Evolutionary conservation across 2,113 vertebrate genomes (phyloP).

Genomic region (Turdus rufiventris): DNA sequence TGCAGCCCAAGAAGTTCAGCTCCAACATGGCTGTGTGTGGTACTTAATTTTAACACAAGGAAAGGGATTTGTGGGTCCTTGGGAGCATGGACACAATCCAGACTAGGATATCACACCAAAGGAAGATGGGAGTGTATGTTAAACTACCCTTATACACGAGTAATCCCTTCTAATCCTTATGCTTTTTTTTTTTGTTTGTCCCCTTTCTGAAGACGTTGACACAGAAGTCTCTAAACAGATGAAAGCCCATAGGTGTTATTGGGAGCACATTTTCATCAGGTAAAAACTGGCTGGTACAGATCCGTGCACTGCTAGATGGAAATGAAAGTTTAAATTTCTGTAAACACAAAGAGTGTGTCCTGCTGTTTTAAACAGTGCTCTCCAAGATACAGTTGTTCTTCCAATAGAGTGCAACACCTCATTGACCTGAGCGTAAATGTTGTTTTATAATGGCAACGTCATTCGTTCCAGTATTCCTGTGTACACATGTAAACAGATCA

Average conservation of each 20-base stretch:
- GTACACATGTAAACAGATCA: conserved; percentile 13
- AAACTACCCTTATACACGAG: not conserved
- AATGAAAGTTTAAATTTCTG: not conserved
- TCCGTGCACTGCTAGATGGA: not conserved
- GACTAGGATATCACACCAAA: not conserved
- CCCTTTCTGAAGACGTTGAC: not conserved
- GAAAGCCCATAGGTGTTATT: not conserved
- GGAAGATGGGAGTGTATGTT: not conserved
- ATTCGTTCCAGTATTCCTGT: not conserved
- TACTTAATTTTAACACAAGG: not conserved
- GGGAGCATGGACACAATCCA: not conserved
- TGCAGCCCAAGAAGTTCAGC: not conserved
- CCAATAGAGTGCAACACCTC: not conserved
- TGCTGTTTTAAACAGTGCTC: not conserved
- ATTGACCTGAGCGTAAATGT: not conserved
- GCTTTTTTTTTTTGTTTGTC: not conserved
- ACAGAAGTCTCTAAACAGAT: not conserved
- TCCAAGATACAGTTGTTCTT: not conserved
- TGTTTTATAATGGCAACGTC: not conserved
- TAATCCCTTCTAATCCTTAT: not conserved
- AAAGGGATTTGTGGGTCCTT: not conserved
- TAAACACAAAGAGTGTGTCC: not conserved
- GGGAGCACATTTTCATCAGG: not conserved
- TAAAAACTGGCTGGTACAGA: not conserved
- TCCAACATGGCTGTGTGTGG: not conserved